phyloP scores from a whole-genome alignment of 2,113 vertebrate species.

The Talpa occidentalis region DNA sequence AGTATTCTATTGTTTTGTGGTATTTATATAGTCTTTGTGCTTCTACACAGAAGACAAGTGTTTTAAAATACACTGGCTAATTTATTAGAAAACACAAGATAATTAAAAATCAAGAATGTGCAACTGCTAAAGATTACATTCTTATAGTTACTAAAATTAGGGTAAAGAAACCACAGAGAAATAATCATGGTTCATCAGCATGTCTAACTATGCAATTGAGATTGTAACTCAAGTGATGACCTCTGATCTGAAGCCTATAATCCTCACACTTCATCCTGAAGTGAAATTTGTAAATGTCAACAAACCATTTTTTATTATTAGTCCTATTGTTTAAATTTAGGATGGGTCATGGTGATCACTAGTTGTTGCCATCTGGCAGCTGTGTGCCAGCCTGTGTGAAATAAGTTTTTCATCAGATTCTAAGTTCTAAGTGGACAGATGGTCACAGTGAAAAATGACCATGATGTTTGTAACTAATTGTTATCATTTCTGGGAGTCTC shows the following conservation, averaged over 20 bases:
- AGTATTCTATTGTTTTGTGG: background rate
- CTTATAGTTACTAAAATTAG: background rate
- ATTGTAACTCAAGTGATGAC: background rate
- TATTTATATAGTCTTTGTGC: background rate
- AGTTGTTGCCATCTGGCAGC: conserved; percentile 64
- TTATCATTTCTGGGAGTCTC: conserved; percentile 20
- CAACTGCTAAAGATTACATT: background rate
- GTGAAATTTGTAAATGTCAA: conserved; percentile 25
- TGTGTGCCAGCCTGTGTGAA: conserved; percentile 51
- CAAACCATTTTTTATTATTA: conserved; percentile 59
- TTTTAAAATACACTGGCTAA: background rate
- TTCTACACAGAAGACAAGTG: background rate
- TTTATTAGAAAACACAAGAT: background rate
- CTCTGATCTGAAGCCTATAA: conserved; percentile 12
- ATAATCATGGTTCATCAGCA: background rate
- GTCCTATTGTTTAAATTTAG: conserved; percentile 64
- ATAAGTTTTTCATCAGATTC: conserved; percentile 55
- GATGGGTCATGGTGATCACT: conserved; percentile 8
- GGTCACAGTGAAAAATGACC: conserved; percentile 58
- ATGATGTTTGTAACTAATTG: conserved; percentile 40
- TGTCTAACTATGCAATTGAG: background rate
- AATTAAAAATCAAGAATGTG: background rate
- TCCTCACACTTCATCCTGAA: conserved; percentile 22
- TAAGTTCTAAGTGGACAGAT: conserved; percentile 73
- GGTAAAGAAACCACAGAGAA: background rate